phyloP scores from a whole-genome alignment of 1,140 invertebrate genomes.

The Sycophaga agraensis region DNA sequence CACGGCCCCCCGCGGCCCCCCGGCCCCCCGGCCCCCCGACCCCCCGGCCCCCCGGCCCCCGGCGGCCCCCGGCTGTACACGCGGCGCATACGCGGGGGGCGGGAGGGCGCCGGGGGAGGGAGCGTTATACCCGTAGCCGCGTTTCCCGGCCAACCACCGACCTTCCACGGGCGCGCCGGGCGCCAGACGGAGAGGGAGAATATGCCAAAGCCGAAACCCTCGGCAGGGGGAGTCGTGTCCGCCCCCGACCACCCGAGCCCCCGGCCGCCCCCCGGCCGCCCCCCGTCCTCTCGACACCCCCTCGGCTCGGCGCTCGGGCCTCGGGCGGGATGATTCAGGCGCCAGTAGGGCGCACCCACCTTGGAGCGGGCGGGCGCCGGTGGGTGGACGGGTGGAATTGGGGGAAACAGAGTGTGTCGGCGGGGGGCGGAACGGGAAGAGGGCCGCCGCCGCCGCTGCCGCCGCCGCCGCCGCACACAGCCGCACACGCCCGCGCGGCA shows the following conservation, averaged over 20 bases:
- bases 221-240: conserved; percentile 22
- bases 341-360: conserved; percentile 58
- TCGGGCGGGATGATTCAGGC: conserved; percentile 56
- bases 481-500: conserved; percentile 16
- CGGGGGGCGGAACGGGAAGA: conserved; percentile 27
- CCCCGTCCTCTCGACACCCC: conserved; percentile 12
- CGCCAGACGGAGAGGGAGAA: conserved; percentile 27
- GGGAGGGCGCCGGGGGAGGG: no score
- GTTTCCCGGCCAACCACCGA: conserved; percentile 25
- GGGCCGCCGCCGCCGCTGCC: conserved; percentile 12
- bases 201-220: conserved; percentile 35
- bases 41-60: no score
- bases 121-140: conserved; percentile 10
- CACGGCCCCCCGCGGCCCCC: no score
- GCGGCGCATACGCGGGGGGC: no score
- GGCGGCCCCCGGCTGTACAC: no score
- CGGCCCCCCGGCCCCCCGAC: no score
- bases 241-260: conserved; percentile 25
- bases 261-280: neutral
- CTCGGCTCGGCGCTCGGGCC: conserved; percentile 36
- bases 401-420: conserved; percentile 56
- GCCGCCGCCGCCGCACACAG: conserved; percentile 15
- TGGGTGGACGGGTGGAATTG: conserved; percentile 40
- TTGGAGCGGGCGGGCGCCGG: conserved; percentile 38
- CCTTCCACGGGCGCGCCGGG: conserved; percentile 8